Evolutionary conservation across 2,113 vertebrate genomes (phyloP).

Genomic region (Sprattus sprattus): DNA sequence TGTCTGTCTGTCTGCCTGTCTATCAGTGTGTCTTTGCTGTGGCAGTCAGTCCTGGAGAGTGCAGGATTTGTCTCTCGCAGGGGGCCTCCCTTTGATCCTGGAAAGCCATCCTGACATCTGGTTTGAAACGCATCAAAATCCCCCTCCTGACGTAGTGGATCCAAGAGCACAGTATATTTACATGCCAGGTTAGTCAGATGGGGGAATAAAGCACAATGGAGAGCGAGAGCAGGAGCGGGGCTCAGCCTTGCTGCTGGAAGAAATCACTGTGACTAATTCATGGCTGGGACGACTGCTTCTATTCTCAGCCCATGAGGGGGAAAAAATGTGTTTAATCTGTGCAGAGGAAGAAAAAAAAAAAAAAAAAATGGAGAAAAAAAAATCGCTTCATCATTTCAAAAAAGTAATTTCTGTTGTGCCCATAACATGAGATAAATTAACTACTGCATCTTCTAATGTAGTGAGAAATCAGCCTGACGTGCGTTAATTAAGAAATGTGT

Average conservation of each 20-base stretch:
- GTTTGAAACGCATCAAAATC: slow-evolving; percentile 15
- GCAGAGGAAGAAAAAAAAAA: neutral
- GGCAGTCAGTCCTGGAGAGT: neutral
- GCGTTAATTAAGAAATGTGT: neutral
- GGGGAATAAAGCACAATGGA: neutral
- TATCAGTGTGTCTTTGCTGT: neutral
- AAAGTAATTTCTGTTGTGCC: neutral
- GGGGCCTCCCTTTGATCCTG: slow-evolving; percentile 13
- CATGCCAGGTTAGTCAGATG: neutral
- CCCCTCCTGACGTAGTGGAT: slow-evolving; percentile 2
- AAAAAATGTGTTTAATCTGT: neutral
- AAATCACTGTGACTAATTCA: slow-evolving; percentile 18
- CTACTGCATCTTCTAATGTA: neutral
- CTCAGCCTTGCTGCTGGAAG: neutral
- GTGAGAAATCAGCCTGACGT: neutral
- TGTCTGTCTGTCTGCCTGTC: neutral
- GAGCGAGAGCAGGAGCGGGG: neutral
- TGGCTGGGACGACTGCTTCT: neutral
- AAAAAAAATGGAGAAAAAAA: slow-evolving; percentile 1
- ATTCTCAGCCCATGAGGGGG: neutral
- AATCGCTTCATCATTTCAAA: neutral
- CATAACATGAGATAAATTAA: slow-evolving; percentile 11
- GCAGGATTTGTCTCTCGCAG: neutral
- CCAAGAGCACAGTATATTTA: neutral
- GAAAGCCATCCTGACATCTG: slow-evolving; percentile 29